phyloP scores from a whole-genome alignment of 2,113 vertebrate species.

The Suncus etruscus region DNA sequence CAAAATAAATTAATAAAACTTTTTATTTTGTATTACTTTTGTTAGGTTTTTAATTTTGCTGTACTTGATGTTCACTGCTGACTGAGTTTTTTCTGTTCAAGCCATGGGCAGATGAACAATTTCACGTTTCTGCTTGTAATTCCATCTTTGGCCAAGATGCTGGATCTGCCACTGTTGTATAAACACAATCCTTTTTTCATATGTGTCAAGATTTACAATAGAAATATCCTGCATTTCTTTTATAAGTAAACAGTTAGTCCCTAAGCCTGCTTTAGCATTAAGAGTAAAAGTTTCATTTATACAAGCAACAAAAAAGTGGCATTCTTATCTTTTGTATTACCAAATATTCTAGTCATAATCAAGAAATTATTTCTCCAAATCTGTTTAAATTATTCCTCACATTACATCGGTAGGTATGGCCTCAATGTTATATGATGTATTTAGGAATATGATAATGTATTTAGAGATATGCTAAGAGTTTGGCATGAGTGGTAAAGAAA shows the following conservation, averaged over 20 bases:
- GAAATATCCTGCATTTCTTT: too few relatives aligned
- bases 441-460: background rate
- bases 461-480: background rate
- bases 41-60: background rate
- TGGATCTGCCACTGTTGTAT: background rate
- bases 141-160: background rate
- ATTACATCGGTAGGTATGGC: too few relatives aligned
- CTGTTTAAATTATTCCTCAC: background rate
- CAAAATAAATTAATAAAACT: background rate
- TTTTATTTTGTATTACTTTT: conserved; percentile 8
- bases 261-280: background rate
- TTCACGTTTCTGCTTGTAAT: background rate
- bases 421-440: too few relatives aligned
- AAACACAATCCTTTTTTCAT: background rate
- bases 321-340: conserved; percentile 32
- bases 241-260: too few relatives aligned
- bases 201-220: background rate
- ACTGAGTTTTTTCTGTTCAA: background rate
- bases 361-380: background rate
- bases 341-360: background rate
- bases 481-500: background rate
- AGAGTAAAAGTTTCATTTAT: background rate
- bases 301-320: conserved; percentile 29
- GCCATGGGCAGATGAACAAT: background rate
- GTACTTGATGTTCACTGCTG: conserved; percentile 16